Conservation (phyloP, 2,888 invertebrate species). For the Drosophila nr. fundita region DNA sequence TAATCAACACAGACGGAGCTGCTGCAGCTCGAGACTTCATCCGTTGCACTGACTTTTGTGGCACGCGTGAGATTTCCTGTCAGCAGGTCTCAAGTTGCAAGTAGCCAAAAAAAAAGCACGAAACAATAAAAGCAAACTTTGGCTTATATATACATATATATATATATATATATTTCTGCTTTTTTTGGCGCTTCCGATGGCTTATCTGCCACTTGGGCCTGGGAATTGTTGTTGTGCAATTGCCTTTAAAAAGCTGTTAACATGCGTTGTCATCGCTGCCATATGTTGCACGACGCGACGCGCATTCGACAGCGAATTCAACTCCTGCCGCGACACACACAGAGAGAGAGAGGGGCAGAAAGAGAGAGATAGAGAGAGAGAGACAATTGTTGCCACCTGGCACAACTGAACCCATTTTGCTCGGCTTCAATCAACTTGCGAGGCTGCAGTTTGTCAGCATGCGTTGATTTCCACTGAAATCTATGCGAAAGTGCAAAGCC, state of each 20-base stretch:
- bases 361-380: not conserved
- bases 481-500: conserved; percentile 80
- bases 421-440: conserved; percentile 60
- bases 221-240: conserved; percentile 71
- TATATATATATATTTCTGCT: not conserved
- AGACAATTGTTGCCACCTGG: conserved; percentile 66
- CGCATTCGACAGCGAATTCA: conserved; percentile 23
- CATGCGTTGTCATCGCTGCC: conserved; percentile 79
- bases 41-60: conserved; percentile 41
- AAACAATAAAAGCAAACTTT: conserved; percentile 21
- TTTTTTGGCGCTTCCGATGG: conserved; percentile 63
- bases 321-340: conserved; percentile 15
- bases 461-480: conserved; percentile 75
- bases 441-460: conserved; percentile 69
- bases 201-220: conserved; percentile 63
- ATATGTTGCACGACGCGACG: conserved; percentile 73
- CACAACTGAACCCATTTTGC: conserved; percentile 73
- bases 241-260: conserved; percentile 78
- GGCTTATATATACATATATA: conserved; percentile 12
- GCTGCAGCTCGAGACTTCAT: conserved; percentile 18
- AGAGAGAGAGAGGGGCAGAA: not conserved
- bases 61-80: conserved; percentile 78
- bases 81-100: conserved; percentile 56
- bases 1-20: conserved; percentile 62
- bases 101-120: conserved; percentile 37